These are phyloP conservation scores for Encarsia formosa DNA, from an alignment of 2,888 invertebrate genomes.

Conservation along the genomic window DNA sequence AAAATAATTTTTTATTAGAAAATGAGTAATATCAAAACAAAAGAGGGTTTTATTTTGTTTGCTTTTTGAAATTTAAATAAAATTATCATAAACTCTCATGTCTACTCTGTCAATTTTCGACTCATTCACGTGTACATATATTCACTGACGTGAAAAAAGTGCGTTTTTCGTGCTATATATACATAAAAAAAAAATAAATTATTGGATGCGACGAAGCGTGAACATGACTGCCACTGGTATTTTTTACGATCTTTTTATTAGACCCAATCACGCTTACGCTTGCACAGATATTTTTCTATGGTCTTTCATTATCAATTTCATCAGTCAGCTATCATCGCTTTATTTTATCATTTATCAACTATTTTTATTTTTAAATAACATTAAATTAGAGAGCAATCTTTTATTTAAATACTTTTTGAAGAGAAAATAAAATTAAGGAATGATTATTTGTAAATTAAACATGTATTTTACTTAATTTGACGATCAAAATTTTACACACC, in stretches of 20 bases:
- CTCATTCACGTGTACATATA: slow-evolving; percentile 3
- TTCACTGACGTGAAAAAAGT: slow-evolving; percentile 5
- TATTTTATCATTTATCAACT: background rate
- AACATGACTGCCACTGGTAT: slow-evolving; percentile 23
- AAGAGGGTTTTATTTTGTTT: too few species aligned
- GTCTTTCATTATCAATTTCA: background rate
- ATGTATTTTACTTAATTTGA: background rate
- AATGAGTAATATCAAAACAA: too few species aligned
- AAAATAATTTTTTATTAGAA: too few species aligned
- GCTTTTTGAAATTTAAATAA: slow-evolving; percentile 1
- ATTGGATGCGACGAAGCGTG: slow-evolving; percentile 13
- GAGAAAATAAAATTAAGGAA: slow-evolving; percentile 29
- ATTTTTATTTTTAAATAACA: too few species aligned
- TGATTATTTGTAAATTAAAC: slow-evolving; percentile 9
- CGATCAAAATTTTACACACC: background rate
- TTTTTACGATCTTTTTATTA: slow-evolving; percentile 21
- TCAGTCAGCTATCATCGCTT: background rate
- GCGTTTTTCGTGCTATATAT: slow-evolving; percentile 3
- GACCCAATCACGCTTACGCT: slow-evolving; percentile 20
- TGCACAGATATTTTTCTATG: slow-evolving; percentile 14
- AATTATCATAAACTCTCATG: slow-evolving; percentile 7
- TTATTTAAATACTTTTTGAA: slow-evolving; percentile 9
- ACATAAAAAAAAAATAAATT: slow-evolving; percentile 5
- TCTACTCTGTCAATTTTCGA: slow-evolving; percentile 27
- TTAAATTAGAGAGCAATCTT: slow-evolving; percentile 36